Conservation (phyloP, 64 coral and sea anemone genomes). For the Actinia tenebrosa region DNA sequence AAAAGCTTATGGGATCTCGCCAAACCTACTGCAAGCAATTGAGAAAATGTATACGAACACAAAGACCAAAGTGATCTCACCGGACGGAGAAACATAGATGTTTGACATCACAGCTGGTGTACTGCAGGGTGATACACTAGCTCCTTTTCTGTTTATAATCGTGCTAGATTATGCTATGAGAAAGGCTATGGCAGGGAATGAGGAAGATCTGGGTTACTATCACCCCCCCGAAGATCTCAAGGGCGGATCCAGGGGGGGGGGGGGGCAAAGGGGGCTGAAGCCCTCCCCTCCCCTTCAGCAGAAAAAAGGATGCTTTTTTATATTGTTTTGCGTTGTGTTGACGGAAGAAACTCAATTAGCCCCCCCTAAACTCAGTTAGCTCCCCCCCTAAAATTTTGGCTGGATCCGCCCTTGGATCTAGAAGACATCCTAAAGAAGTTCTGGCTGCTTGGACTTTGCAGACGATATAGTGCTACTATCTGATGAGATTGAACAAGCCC, state of each 20-base stretch:
- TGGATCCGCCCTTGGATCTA: too few relatives aligned
- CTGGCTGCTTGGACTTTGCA: not conserved
- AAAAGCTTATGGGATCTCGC: not conserved
- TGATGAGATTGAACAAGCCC: not conserved
- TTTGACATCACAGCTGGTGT: conserved; percentile 23
- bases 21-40: not conserved
- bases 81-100: not conserved
- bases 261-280: too few relatives aligned
- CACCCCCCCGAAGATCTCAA: not conserved
- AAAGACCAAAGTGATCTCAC: not conserved
- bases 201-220: not conserved
- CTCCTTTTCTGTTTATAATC: conserved; percentile 3
- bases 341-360: too few relatives aligned
- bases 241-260: too few relatives aligned
- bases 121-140: not conserved
- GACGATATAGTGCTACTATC: conserved; percentile 2
- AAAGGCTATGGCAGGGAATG: not conserved
- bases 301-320: too few relatives aligned
- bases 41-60: not conserved
- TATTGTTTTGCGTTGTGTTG: too few relatives aligned
- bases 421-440: too few relatives aligned
- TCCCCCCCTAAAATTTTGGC: too few relatives aligned
- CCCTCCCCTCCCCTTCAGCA: too few relatives aligned
- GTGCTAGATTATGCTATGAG: conserved; percentile 1
- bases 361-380: too few relatives aligned